Evolutionary conservation across 2,888 invertebrate genomes (phyloP), one percentile per base, ranked within the genome.

Genomic region (Callyntrura sp.): DNA sequence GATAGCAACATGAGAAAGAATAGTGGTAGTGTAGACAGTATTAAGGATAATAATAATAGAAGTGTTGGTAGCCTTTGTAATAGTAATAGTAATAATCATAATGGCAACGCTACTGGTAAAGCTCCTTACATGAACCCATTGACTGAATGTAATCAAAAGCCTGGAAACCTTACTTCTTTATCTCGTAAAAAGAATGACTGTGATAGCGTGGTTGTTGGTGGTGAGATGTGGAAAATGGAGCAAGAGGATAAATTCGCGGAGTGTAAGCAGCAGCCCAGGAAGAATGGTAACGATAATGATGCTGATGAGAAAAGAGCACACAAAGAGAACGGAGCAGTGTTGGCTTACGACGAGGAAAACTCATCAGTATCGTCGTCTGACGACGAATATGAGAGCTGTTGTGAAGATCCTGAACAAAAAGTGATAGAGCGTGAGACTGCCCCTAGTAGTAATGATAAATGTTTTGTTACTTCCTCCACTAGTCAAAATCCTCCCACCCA

Each of bases 311-410:
- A 88, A 65, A 48, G 43, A 25, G 85, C 48, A 17, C 81, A 81
- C 14, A 81, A 51, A 43, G 70, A 43, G 23, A 62, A 28, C 5
- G 25, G 43, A 35, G 68, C 55, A 43, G n/a, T 17, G 25, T 25
- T 78, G 20, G 81, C 51, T 25, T 60, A 81, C 45, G 70, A 90
- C 55, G 87, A 90, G 51, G 48, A 76, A 11, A 48, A 43, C 65
- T 85, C 85, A 85, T 76, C 85, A 70, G 35, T 35, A 62, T 91
- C 86, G 12, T 90, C 88, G 12, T 91, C 92, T 35, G 92, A 92
- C 35, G 92, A 92, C 48, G 91, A 92, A 93, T 94, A 94, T 94
- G 93, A 93, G 83, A 94, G 94, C 85, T 94, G 94, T 78, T 93
- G 93, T 88, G 94, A 93, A 70, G 93, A 91, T 28, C 84, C 91